Base-by-base conservation (phyloP, 2,888 invertebrate species). In the Caenorhabditis becei region DNA sequence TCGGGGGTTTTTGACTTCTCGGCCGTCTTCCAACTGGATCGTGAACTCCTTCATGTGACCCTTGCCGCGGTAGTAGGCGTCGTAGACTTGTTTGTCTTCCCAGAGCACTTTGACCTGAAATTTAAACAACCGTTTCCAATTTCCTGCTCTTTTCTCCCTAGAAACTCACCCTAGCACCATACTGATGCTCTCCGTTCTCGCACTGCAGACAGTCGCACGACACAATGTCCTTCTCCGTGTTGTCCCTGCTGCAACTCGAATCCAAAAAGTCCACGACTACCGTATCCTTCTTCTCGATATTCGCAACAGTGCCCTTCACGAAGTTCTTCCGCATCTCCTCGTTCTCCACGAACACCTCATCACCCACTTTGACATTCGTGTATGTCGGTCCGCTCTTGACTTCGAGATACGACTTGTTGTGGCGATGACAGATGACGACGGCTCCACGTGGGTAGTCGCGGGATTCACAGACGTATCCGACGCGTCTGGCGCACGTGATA, bases 241-340 rank as follows among this genome's bases (percentile, higher is more conserved):
- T 92, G 90, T 94, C 93, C 32, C 94, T 93, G 81, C 94, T 93
- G 88, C 93, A 93, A 23, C 94, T 93, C 18, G 92, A 92, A 87
- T 94, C 94, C n/a, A 92, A 92, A 90, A 94, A 94, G 77, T 93
- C 93, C 3, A 94, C 94, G 18, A 75, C 78, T 14, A 70, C 53
- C 0, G 72, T 61, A 5, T 24, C 24, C 32, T 62, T 62, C 32
- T 53, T 69, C 23, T 78, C 78, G 2, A 23, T 24, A 7, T 51
- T 20, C 10, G 41, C 28, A 23, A 78, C 28, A 4, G 8, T 44
- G 28, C 70, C 78, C 5, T 35, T 37, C 20, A 20, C 14, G 32
- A 53, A 59, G n/a, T 23, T 4, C n/a, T 51, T 58, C 32, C 23
- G 18, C 8, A 20, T 37, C 5, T 20, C 47, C 14, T 58, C 63